Conservation (phyloP, 2,113 vertebrate species). For the Ranitomeya imitator region DNA sequence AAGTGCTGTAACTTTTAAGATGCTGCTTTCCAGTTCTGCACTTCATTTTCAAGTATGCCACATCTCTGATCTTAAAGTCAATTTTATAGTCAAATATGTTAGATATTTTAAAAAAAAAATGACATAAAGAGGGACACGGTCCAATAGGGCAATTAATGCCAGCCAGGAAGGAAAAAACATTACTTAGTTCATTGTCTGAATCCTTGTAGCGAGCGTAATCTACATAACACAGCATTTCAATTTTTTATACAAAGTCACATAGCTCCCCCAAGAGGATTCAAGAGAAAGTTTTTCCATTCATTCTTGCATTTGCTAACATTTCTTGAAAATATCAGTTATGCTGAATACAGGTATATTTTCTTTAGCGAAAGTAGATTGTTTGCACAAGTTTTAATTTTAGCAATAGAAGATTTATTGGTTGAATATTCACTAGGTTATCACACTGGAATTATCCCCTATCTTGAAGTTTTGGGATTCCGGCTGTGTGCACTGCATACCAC, state of each 20-base stretch:
- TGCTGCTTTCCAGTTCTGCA: background rate
- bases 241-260: conserved; percentile 63
- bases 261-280: conserved; percentile 72
- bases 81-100: background rate
- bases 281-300: conserved; percentile 54
- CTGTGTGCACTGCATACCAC: too few species aligned
- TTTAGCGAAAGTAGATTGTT: background rate
- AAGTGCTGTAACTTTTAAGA: background rate
- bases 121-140: conserved; percentile 1
- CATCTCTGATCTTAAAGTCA: background rate
- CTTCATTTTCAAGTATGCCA: background rate
- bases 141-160: conserved; percentile 23
- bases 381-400: background rate
- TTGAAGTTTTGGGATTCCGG: too few species aligned
- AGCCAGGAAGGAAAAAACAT: background rate
- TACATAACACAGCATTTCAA: background rate
- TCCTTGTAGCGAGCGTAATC: background rate
- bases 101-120: background rate
- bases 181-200: background rate
- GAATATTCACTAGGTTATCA: too few species aligned
- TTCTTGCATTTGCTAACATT: conserved; percentile 9
- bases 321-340: background rate
- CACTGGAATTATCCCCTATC: too few species aligned
- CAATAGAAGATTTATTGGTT: too few species aligned
- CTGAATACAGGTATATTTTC: background rate